A percentile compares a stretch with the other conserved stretches of the same genome.
These are phyloP conservation scores for Automeris io DNA, from an alignment of 2,888 invertebrate species.

Conservation along the genomic window DNA sequence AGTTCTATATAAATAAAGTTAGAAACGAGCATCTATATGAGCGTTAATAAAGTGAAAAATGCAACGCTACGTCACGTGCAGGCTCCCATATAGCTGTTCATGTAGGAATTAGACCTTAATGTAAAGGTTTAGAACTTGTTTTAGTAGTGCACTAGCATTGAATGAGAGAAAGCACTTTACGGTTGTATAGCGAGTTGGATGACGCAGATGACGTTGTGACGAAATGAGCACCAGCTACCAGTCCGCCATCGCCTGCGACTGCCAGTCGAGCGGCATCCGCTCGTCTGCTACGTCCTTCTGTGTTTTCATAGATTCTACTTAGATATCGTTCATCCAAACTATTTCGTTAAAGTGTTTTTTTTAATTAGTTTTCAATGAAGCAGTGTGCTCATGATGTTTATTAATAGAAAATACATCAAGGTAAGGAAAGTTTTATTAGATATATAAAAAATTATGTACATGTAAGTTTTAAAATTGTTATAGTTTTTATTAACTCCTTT, in stretches of 20 bases:
- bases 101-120: constrained; percentile 8
- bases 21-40: constrained; percentile 35
- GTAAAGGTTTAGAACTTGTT: constrained; percentile 32
- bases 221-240: constrained; percentile 33
- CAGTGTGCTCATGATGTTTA: constrained; percentile 6
- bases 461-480: too few species aligned
- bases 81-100: constrained; percentile 1
- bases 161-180: constrained; percentile 72
- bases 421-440: constrained; percentile 4
- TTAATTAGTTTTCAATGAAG: constrained; percentile 11
- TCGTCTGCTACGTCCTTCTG: constrained; percentile 39
- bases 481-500: too few species aligned
- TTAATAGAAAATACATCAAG: constrained; percentile 2
- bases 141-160: constrained; percentile 23
- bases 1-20: constrained; percentile 17
- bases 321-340: constrained; percentile 20
- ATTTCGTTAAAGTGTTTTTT: constrained; percentile 29
- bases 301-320: constrained; percentile 15
- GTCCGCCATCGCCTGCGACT: constrained; percentile 28
- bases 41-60: constrained; percentile 40
- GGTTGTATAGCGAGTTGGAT: constrained; percentile 57
- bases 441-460: too few species aligned
- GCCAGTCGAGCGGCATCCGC: constrained; percentile 54
- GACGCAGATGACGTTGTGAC: constrained; percentile 65
- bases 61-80: constrained; percentile 13